These are phyloP conservation scores for Tanaodytes sp. DNA, from an alignment of 2,888 invertebrate species.

Conservation along the genomic window DNA sequence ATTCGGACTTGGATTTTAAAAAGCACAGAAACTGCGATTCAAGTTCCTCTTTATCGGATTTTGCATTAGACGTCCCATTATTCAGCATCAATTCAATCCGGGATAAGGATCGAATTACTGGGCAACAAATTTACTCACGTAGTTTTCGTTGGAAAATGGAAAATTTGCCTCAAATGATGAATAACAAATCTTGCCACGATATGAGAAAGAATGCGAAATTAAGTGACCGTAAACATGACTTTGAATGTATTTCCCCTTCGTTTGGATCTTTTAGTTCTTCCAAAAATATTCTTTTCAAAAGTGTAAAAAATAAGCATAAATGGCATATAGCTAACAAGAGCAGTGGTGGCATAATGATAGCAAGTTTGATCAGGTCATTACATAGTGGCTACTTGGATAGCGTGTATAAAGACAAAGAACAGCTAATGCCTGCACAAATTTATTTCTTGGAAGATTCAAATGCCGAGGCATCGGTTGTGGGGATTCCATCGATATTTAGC, in stretches of 20 bases:
- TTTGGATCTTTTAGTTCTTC: slow-evolving; percentile 60
- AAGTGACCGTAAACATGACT: slow-evolving; percentile 73
- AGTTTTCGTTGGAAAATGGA: slow-evolving; percentile 79
- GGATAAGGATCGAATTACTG: slow-evolving; percentile 75
- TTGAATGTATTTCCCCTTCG: slow-evolving; percentile 65
- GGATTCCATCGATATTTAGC: slow-evolving; percentile 66
- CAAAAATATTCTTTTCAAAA: too few species aligned
- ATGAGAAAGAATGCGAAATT: too few species aligned
- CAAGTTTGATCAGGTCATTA: slow-evolving; percentile 79
- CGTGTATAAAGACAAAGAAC: slow-evolving; percentile 66
- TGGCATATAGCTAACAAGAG: too few species aligned
- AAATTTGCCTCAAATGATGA: slow-evolving; percentile 75
- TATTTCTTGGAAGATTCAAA: slow-evolving; percentile 57
- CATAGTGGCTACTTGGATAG: slow-evolving; percentile 65
- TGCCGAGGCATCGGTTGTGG: slow-evolving; percentile 38
- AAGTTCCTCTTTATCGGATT: slow-evolving; percentile 62
- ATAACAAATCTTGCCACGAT: slow-evolving; percentile 14
- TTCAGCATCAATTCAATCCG: slow-evolving; percentile 77
- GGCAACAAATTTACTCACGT: slow-evolving; percentile 75
- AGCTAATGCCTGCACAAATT: slow-evolving; percentile 62
- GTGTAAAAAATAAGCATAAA: too few species aligned
- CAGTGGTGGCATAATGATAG: slow-evolving; percentile 78
- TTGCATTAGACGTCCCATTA: slow-evolving; percentile 68
- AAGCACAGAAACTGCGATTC: slow-evolving; percentile 55
- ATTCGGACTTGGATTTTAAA: slow-evolving; percentile 40